Conservation (phyloP, 2,113 vertebrate species). For the Prionailurus viverrinus region DNA sequence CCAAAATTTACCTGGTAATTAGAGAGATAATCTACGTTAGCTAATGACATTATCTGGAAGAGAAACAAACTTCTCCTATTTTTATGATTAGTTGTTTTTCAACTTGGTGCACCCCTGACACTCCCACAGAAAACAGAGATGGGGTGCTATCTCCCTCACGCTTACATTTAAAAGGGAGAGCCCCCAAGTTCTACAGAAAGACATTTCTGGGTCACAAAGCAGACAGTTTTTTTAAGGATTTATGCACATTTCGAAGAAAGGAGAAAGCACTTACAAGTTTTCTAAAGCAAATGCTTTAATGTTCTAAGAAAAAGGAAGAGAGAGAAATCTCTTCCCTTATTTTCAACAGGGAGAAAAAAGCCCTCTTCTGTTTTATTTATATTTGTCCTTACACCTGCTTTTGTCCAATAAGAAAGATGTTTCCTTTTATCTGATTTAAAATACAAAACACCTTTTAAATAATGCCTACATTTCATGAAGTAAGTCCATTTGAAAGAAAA, state of each 20-base stretch:
- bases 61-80: not conserved
- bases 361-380: not conserved
- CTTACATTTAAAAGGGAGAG: not conserved
- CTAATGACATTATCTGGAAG: not conserved
- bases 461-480: not conserved
- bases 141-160: rapidly evolving
- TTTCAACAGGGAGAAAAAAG: not conserved
- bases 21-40: not conserved
- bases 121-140: not conserved
- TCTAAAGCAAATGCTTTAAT: not conserved
- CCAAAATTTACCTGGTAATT: not conserved
- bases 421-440: not conserved
- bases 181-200: not conserved
- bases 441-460: not conserved
- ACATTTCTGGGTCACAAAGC: not conserved
- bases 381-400: not conserved
- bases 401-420: not conserved
- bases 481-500: not conserved
- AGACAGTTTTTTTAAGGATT: not conserved
- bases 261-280: not conserved
- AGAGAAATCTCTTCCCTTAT: not conserved
- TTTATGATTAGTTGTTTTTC: not conserved
- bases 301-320: not conserved
- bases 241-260: not conserved
- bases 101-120: not conserved